These are phyloP conservation scores for Hippopotamyrus pictus DNA, from an alignment of 2,797 vertebrate species.

Conservation along the genomic window DNA sequence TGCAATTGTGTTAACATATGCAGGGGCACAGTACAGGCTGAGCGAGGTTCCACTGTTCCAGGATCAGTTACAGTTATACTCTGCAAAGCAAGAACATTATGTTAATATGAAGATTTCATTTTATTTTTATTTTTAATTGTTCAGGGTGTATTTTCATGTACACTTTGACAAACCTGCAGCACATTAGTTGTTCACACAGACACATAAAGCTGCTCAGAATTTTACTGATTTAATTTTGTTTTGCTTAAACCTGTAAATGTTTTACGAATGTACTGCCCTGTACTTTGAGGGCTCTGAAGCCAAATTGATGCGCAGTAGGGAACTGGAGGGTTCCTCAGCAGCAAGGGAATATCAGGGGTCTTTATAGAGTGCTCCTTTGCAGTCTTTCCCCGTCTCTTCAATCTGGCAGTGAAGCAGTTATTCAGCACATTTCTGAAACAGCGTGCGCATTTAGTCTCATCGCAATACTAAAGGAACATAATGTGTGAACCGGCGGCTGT, in stretches of 20 bases:
- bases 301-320: not conserved
- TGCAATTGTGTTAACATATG: conserved; percentile 10
- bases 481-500: not conserved
- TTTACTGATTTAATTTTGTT: not conserved
- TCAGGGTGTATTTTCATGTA: not conserved
- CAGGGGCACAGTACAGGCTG: not conserved
- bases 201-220: not conserved
- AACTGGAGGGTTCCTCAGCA: not conserved
- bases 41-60: not conserved
- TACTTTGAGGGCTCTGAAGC: not conserved
- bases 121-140: not conserved
- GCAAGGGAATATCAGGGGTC: not conserved
- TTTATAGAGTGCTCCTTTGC: not conserved
- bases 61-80: not conserved
- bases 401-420: not conserved
- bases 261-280: not conserved
- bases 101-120: not conserved
- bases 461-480: not conserved
- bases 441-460: not conserved
- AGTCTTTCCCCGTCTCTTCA: not conserved
- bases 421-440: not conserved
- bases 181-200: not conserved
- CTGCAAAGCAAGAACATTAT: not conserved
- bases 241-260: not conserved
- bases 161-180: not conserved